Conservation (phyloP, 2,888 invertebrate species). For the Anagyrus pseudococci region DNA sequence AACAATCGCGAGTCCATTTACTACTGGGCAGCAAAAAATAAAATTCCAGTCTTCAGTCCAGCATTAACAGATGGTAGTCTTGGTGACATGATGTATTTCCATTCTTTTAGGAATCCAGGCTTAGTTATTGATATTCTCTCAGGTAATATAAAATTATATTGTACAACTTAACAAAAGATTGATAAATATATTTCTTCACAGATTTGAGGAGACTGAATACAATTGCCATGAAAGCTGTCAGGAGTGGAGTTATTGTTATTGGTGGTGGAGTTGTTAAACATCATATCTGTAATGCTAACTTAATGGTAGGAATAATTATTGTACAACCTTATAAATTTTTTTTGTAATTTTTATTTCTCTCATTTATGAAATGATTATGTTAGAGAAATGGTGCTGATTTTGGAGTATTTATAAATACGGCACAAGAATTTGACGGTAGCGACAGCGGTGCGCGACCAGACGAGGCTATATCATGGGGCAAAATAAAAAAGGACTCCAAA, state of each 20-base stretch:
- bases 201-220: slow-evolving; percentile 90
- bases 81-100: slow-evolving; percentile 99
- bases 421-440: slow-evolving; percentile 95
- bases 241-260: slow-evolving; percentile 95
- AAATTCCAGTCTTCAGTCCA: slow-evolving; percentile 97
- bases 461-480: slow-evolving; percentile 99
- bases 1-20: slow-evolving; percentile 90
- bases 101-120: slow-evolving; percentile 92
- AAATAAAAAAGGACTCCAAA: slow-evolving; percentile 85
- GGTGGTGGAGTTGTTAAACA: slow-evolving; percentile 98
- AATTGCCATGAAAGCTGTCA: slow-evolving; percentile 90
- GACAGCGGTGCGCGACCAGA: slow-evolving; percentile 98
- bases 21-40: slow-evolving; percentile 96
- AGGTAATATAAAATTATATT: slow-evolving; percentile 61
- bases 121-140: slow-evolving; percentile 91
- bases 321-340: background rate
- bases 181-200: slow-evolving; percentile 47
- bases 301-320: slow-evolving; percentile 74
- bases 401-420: slow-evolving; percentile 94
- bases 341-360: background rate
- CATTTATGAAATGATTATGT: slow-evolving; percentile 34
- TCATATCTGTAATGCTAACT: slow-evolving; percentile 98
- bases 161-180: slow-evolving; percentile 6
- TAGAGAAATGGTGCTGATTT: slow-evolving; percentile 96
- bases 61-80: slow-evolving; percentile 97